Evolutionary conservation across 2,888 invertebrate species (phyloP).

Genomic region (Phania funesta): DNA sequence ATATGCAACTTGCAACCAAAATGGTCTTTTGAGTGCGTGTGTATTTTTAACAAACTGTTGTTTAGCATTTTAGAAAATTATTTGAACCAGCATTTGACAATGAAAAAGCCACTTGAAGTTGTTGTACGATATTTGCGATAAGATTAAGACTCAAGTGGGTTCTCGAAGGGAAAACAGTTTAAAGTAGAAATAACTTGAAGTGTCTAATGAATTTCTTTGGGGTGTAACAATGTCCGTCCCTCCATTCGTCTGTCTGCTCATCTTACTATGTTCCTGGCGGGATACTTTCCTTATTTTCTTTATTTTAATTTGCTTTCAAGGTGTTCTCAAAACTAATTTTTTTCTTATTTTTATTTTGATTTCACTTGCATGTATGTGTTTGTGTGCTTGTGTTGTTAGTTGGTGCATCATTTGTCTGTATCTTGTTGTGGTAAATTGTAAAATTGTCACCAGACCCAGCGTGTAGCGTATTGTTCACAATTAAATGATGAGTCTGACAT

Average conservation of each 20-base stretch:
- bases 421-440: slow-evolving; percentile 62
- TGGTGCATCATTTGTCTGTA: slow-evolving; percentile 6
- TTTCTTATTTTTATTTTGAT: background rate
- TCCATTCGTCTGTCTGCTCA: background rate
- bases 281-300: slow-evolving; percentile 38
- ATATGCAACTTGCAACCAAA: background rate
- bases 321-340: slow-evolving; percentile 38
- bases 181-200: background rate
- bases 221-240: slow-evolving; percentile 7
- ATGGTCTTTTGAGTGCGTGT: background rate
- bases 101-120: slow-evolving; percentile 37
- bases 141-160: slow-evolving; percentile 52
- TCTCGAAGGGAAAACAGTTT: background rate
- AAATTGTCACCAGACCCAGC: slow-evolving; percentile 66
- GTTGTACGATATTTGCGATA: slow-evolving; percentile 31
- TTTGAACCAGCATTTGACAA: slow-evolving; percentile 12
- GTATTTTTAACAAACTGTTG: slow-evolving; percentile 33
- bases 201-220: slow-evolving; percentile 36
- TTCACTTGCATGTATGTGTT: background rate
- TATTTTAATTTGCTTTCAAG: slow-evolving; percentile 56
- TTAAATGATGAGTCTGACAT: slow-evolving; percentile 38
- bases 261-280: slow-evolving; percentile 51
- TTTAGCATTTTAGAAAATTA: slow-evolving; percentile 45
- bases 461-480: slow-evolving; percentile 9
- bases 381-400: background rate